phyloP scores from a whole-genome alignment of 2,113 vertebrate species.

The Fregata magnificens region DNA sequence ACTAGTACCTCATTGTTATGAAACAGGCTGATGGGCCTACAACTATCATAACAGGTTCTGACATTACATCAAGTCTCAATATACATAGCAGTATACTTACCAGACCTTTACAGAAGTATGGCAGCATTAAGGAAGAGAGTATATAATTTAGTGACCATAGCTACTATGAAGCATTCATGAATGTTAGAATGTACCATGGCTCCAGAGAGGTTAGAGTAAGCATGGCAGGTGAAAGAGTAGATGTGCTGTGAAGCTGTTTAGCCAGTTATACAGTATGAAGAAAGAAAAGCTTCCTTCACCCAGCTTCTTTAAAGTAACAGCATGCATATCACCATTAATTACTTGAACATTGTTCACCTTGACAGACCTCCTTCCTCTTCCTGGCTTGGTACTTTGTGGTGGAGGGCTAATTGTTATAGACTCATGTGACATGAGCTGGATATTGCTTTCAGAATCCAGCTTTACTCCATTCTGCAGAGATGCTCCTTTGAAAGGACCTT shows the following conservation, averaged over 20 bases:
- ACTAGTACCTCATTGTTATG: neutral
- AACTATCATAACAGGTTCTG: neutral
- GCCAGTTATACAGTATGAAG: neutral
- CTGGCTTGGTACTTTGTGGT: slow-evolving; percentile 89
- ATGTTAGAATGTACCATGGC: neutral
- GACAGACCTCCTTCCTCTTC: slow-evolving; percentile 87
- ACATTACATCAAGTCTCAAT: neutral
- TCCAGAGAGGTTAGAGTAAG: neutral
- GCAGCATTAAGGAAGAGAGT: slow-evolving; percentile 75
- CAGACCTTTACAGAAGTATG: slow-evolving; percentile 65
- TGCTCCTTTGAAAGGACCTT: slow-evolving; percentile 70
- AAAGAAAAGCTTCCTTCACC: slow-evolving; percentile 26
- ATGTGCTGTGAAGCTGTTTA: neutral
- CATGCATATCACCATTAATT: slow-evolving; percentile 61
- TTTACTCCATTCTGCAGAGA: slow-evolving; percentile 71
- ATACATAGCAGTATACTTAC: slow-evolving; percentile 67
- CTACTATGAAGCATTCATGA: neutral
- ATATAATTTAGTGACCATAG: slow-evolving; percentile 18
- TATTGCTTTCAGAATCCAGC: slow-evolving; percentile 73
- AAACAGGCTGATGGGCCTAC: neutral
- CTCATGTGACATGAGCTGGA: slow-evolving; percentile 71
- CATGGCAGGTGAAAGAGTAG: neutral
- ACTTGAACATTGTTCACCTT: slow-evolving; percentile 86
- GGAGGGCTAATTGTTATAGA: slow-evolving; percentile 90
- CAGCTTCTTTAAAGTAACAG: slow-evolving; percentile 38